Evolutionary conservation across 2,113 vertebrate genomes (phyloP).

Genomic region (Pardalotus punctatus): DNA sequence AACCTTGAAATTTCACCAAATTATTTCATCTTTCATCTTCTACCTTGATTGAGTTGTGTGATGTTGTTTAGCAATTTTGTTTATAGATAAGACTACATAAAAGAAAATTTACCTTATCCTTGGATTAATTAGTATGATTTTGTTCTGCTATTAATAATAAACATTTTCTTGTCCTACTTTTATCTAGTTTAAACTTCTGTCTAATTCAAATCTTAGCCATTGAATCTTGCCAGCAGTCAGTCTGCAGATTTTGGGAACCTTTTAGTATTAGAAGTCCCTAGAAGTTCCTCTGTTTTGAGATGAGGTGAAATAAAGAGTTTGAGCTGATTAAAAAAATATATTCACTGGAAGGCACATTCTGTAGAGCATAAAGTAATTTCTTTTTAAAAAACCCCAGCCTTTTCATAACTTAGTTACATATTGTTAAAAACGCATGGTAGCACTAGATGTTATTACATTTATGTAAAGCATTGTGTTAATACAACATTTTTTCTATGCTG

Average conservation of each 20-base stretch:
- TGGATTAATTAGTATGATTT: not conserved
- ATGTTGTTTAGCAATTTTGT: not conserved
- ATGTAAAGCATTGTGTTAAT: not conserved
- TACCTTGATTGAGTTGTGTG: not conserved
- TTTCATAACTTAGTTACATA: not conserved
- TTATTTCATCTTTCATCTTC: not conserved
- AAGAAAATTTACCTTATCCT: not conserved
- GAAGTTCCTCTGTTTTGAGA: not conserved
- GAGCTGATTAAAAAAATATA: not conserved
- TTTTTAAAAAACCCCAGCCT: not conserved
- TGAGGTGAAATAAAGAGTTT: not conserved
- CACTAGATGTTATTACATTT: not conserved
- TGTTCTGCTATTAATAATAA: not conserved
- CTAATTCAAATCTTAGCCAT: not conserved
- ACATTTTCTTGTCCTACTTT: not conserved
- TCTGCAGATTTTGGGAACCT: not conserved
- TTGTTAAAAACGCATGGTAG: not conserved
- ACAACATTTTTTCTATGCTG: not conserved
- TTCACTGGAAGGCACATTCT: not conserved
- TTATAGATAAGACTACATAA: not conserved
- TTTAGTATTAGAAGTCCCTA: not conserved
- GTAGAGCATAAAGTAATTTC: not conserved
- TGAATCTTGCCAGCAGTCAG: not conserved
- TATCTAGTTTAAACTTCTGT: not conserved
- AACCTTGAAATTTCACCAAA: not conserved